Conservation (phyloP, 2,113 vertebrate species). For the Poecilia latipinna region DNA sequence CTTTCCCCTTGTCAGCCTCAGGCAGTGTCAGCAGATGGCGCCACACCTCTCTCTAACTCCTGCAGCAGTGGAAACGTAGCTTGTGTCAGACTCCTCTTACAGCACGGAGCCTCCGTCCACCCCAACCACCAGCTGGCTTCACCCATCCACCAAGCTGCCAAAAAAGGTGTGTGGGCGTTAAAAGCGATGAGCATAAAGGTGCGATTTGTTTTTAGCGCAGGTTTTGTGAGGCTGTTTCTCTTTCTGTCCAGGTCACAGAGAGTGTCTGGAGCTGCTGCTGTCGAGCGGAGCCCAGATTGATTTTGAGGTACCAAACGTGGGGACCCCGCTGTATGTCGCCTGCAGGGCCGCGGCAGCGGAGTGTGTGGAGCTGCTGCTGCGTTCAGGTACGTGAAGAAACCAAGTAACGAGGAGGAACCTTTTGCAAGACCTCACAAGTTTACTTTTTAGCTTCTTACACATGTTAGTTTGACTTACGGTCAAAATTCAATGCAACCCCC, state of each 20-base stretch:
- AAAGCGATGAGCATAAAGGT: background rate
- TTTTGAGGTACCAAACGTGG: conserved; percentile 80
- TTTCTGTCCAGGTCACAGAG: conserved; percentile 82
- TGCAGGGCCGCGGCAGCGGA: conserved; percentile 80
- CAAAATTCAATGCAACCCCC: too few relatives aligned
- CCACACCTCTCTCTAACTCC: conserved; percentile 88
- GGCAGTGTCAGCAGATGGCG: conserved; percentile 82
- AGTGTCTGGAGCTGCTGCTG: conserved; percentile 91
- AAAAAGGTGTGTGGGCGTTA: conserved; percentile 75
- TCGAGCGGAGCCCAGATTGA: conserved; percentile 83
- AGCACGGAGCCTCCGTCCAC: conserved; percentile 77
- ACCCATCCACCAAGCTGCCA: conserved; percentile 86
- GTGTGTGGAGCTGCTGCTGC: conserved; percentile 88
- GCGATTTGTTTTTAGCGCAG: background rate
- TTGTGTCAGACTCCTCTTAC: conserved; percentile 85
- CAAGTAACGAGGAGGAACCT: too few relatives aligned
- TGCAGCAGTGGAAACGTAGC: conserved; percentile 87
- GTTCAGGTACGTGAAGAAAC: conserved; percentile 67
- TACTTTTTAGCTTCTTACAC: too few relatives aligned
- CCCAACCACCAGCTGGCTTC: conserved; percentile 77
- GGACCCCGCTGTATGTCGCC: conserved; percentile 87
- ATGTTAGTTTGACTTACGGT: too few relatives aligned
- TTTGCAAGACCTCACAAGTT: background rate
- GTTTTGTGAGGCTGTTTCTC: background rate
- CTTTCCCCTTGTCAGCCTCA: conserved; percentile 77